Evolutionary conservation across 1,140 invertebrate species (phyloP).

Genomic region (Hyphantria cunea): DNA sequence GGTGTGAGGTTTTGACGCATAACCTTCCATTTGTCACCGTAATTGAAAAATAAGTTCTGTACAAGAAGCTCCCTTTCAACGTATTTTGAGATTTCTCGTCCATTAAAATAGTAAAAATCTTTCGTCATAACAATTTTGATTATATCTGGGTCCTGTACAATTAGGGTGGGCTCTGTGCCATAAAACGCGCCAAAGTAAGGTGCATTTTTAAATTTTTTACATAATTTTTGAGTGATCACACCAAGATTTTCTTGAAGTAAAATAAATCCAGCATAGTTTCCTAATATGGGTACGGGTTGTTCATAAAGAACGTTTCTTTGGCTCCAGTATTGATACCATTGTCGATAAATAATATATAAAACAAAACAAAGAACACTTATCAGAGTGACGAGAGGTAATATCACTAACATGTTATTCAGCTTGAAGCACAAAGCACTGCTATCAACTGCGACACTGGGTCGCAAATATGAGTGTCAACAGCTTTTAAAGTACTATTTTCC

Average conservation of each 20-base stretch:
- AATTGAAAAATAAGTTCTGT: constrained; percentile 35
- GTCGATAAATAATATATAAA: no score
- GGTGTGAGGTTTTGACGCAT: constrained; percentile 82
- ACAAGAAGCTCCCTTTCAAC: constrained; percentile 6
- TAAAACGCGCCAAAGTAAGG: constrained; percentile 26
- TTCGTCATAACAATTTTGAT: constrained; percentile 32
- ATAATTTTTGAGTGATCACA: constrained; percentile 10
- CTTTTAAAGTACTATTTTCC: no score
- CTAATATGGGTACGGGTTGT: constrained; percentile 49
- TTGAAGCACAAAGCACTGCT: no score
- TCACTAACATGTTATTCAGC: no score
- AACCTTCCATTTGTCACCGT: constrained; percentile 80
- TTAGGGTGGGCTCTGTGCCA: constrained; percentile 29
- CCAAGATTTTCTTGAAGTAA: constrained; percentile 11
- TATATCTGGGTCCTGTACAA: constrained; percentile 29
- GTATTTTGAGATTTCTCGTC: constrained; percentile 20
- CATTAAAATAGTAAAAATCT: constrained; percentile 32
- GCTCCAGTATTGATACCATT: constrained; percentile 49
- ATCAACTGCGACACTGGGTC: no score
- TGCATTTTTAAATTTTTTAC: constrained; percentile 11
- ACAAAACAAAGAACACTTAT: no score
- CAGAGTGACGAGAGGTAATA: no score
- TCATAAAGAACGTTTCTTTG: constrained; percentile 45
- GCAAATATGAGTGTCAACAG: no score
- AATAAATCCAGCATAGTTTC: constrained; percentile 56